Base-by-base conservation (phyloP, 2,888 invertebrate species). In the Euzetes globulus region DNA sequence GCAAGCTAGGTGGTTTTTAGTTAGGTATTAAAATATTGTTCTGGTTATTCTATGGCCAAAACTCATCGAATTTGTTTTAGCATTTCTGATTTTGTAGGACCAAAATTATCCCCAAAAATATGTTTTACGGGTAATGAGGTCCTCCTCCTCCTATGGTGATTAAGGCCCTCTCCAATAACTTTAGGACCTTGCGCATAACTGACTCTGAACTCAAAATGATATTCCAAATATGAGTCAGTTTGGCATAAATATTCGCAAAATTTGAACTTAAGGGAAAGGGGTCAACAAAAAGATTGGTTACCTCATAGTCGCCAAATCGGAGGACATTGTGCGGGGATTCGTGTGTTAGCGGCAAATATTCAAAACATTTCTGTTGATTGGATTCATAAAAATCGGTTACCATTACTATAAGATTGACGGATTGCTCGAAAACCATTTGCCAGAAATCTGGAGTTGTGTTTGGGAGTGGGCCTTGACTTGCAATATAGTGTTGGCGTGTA, bases 391-490 rank as follows among this genome's bases (percentile, higher is more conserved):
- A 80, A 71, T 88, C 88, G 1, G 90, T 90, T 71, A 94, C 84
- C 82, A 90, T 88, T 55, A 91, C 91, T 77, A 95, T 85, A 72
- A 95, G 86, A 79, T 90, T 87, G 13, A 92, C 90, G 81, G 92
- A 91, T 71, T 90, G 88, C 84, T 93, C 92, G 92, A 93, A 94
- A 72, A 91, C 88, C 85, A 91, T 90, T 84, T 92, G 91, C 94
- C 94, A 95, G 83, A 94, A 89, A 80, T 88, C 87, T 71, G 83
- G 83, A 2, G 87, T 83, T 0, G 88, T 89, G 75, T 85, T 84
- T 50, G 85, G 82, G 41, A 88, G 83, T 0, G 89, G 89, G 3
- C 88, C 88, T 81, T 90, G 89, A n/a, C 88, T 87, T 11, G 90
- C 89, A 77, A 94, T 90, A 84, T 94, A 94, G 84, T 92, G 92